Evolutionary conservation across 2,797 vertebrate species (phyloP), one percentile per base, ranked within the genome.

Genomic region (Petrocephalus sullivani): DNA sequence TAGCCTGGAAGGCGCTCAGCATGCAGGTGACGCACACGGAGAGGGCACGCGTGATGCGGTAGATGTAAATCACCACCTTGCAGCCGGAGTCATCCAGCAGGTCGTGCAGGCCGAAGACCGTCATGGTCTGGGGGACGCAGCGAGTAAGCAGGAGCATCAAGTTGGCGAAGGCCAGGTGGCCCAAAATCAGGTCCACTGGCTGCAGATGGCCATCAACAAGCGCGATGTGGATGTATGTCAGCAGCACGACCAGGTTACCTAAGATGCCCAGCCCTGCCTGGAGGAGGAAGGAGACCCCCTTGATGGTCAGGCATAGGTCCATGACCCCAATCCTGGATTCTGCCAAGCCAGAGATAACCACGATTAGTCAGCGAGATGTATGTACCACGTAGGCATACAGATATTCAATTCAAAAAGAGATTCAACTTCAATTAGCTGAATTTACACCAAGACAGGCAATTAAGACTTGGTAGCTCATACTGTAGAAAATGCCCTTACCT

Each of bases 291-390:
- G 95, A 96, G n/a, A 96, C 94, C 0, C 96, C 96, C 93, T 96
- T 96, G 92, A 97, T 96, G 91, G 95, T 92, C 88, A 96, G 90
- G 90, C 96, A 96, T 28, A 97, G 94, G 91, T 97, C 96, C 96
- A 97, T 96, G 85, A 67, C 86, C 58, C 57, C 46, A 14, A 56
- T 14, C 61, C 92, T 93, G 90, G 85, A 87, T 16, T 10, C 60
- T 7, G 54, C 60, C 61, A 87, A 86, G 28, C 7, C 88, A 89
- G 90, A 49, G 3, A 91, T 78, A 90, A 85, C 86, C 58, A 86
- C 87, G 67, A 16, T 64, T 33, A 23, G n/a, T 56, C n/a, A 46
- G 33, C 16, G 3, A 86, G 19, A 14, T 54, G 46, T 49, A 49
- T 8, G 19, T 56, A 54, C 7, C 46, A 53, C 37, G 51, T 6